phyloP scores from a whole-genome alignment of 2,797 vertebrate genomes.

The Girardinus metallicus region DNA sequence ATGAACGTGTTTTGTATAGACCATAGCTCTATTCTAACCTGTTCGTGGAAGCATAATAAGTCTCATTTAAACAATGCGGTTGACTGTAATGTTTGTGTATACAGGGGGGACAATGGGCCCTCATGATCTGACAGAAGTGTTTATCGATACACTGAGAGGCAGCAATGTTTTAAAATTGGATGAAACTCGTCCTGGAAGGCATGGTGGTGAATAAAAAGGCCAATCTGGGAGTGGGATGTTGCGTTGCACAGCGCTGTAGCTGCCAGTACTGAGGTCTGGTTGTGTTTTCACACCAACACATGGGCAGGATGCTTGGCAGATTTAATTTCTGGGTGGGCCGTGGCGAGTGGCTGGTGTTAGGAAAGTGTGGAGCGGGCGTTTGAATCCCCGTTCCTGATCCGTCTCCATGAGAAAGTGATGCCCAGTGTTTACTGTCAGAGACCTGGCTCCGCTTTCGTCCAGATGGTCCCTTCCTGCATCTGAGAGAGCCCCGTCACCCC shows the following conservation, averaged over 20 bases:
- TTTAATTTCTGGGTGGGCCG: slow-evolving; percentile 12
- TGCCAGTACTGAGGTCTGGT: slow-evolving; percentile 37
- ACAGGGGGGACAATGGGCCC: background rate
- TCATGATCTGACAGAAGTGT: slow-evolving; percentile 12
- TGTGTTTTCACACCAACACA: slow-evolving; percentile 32
- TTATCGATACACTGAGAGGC: slow-evolving; percentile 8
- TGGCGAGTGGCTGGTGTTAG: slow-evolving; percentile 27
- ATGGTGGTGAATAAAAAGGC: background rate
- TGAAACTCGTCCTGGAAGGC: slow-evolving; percentile 6
- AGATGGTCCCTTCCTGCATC: slow-evolving; percentile 76
- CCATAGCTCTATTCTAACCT: too few relatives aligned
- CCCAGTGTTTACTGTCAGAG: slow-evolving; percentile 74
- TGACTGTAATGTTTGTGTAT: background rate
- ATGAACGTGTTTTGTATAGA: too few relatives aligned
- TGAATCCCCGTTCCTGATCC: slow-evolving; percentile 57
- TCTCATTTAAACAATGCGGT: background rate
- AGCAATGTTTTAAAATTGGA: slow-evolving; percentile 25
- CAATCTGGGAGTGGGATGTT: slow-evolving; percentile 28
- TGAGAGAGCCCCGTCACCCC: slow-evolving; percentile 64
- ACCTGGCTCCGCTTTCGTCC: slow-evolving; percentile 73
- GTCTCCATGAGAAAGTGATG: slow-evolving; percentile 63
- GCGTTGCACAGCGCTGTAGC: slow-evolving; percentile 24
- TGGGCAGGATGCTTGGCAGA: slow-evolving; percentile 29
- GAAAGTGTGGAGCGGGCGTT: slow-evolving; percentile 50
- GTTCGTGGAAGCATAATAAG: too few relatives aligned